Conservation (phyloP, 2,888 invertebrate species). For the Masnerella sp. region DNA sequence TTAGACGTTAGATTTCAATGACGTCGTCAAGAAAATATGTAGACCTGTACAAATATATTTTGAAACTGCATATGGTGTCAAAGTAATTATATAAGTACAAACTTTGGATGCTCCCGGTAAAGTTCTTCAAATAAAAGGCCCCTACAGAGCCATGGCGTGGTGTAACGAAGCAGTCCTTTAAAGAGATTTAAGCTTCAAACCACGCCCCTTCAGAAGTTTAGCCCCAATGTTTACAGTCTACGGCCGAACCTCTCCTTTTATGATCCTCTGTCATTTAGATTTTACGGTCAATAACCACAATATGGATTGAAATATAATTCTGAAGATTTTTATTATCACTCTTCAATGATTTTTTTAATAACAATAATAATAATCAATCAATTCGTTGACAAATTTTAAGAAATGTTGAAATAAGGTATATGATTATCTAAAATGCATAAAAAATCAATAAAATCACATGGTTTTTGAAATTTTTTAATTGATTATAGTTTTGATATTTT, state of each 20-base stretch:
- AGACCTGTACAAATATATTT: no score
- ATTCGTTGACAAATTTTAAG: no score
- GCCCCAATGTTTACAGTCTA: constrained; percentile 48
- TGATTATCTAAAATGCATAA: no score
- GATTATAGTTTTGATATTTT: no score
- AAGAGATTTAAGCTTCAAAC: constrained; percentile 42
- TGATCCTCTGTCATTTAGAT: constrained; percentile 40
- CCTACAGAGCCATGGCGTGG: constrained; percentile 19
- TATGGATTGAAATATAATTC: constrained; percentile 25
- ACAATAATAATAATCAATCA: no score
- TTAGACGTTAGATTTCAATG: no score
- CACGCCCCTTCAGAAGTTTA: constrained; percentile 49
- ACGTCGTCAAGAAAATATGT: no score
- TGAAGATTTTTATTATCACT: no score
- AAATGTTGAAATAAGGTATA: no score
- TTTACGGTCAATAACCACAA: constrained; percentile 41
- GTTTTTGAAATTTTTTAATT: no score
- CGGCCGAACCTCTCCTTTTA: constrained; percentile 24
- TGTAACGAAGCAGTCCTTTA: constrained; percentile 43
- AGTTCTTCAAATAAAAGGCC: constrained; percentile 22
- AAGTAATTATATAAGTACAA: constrained; percentile 35
- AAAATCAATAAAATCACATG: no score
- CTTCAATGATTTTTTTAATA: no score
- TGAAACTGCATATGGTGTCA: constrained; percentile 10
- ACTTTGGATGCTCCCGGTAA: constrained; percentile 32